phyloP scores from a whole-genome alignment of 1,140 invertebrate species.

The Zaprionus nigranus region DNA sequence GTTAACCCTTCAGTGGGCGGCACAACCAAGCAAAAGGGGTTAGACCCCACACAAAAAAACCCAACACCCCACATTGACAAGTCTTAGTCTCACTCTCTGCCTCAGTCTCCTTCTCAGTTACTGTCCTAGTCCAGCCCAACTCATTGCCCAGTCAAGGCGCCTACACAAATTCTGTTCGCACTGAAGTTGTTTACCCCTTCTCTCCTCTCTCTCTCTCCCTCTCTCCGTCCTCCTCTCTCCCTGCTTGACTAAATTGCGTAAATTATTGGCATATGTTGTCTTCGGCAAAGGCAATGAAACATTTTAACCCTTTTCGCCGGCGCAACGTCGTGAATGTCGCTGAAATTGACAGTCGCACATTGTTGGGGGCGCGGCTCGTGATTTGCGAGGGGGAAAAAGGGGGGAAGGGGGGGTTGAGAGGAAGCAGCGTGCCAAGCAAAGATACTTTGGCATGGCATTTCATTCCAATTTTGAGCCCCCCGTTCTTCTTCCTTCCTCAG shows the following conservation, averaged over 20 bases:
- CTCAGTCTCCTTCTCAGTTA: background rate
- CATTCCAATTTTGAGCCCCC: constrained; percentile 58
- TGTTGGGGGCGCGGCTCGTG: constrained; percentile 49
- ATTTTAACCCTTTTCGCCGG: constrained; percentile 74
- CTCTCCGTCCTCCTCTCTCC: constrained; percentile 28
- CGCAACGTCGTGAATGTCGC: constrained; percentile 60
- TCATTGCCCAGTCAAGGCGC: constrained; percentile 35
- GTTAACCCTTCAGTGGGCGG: constrained; percentile 19
- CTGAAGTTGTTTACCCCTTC: constrained; percentile 12
- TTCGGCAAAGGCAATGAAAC: constrained; percentile 74
- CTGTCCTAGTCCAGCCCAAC: constrained; percentile 14
- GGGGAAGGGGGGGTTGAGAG: background rate
- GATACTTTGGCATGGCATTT: constrained; percentile 56
- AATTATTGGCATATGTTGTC: constrained; percentile 79
- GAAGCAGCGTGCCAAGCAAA: constrained; percentile 4
- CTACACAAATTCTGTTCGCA: constrained; percentile 42
- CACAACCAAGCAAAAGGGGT: background rate
- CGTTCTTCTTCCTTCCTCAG: constrained; percentile 11
- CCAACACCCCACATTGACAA: background rate
- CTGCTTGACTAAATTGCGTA: constrained; percentile 73
- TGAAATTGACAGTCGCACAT: constrained; percentile 66
- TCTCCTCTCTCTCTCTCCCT: constrained; percentile 29
- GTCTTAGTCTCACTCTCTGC: background rate
- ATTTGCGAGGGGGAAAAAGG: background rate
- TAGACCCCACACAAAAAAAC: background rate